phyloP scores from a whole-genome alignment of 2,888 invertebrate species.

The Leistus spinibarbis region DNA sequence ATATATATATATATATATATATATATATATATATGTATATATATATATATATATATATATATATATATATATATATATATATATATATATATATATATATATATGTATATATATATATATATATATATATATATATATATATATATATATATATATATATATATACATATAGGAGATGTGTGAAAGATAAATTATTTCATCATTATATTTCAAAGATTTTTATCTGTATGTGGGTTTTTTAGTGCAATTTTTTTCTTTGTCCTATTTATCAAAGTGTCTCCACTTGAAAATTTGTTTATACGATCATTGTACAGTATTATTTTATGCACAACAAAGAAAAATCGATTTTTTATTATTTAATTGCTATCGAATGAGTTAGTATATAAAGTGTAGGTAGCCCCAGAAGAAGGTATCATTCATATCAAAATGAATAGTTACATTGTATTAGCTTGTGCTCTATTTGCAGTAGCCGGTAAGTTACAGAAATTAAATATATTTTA shows the following conservation, averaged over 20 bases:
- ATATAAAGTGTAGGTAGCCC: not conserved
- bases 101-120: not conserved
- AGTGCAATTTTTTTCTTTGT: not conserved
- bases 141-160: not conserved
- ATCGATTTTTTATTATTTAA: not conserved
- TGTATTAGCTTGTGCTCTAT: not conserved
- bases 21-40: not conserved
- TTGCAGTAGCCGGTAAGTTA: not conserved
- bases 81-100: not conserved
- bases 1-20: not conserved
- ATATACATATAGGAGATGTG: constrained; percentile 1
- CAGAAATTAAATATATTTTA: not conserved
- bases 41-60: not conserved
- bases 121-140: not conserved
- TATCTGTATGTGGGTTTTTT: not conserved
- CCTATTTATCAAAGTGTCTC: not conserved
- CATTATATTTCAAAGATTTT: not conserved
- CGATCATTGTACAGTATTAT: not conserved
- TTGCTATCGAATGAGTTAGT: not conserved
- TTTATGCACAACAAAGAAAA: not conserved
- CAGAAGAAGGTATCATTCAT: not conserved
- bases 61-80: not conserved
- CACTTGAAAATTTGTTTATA: not conserved
- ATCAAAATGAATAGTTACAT: not conserved
- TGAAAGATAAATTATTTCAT: not conserved